Evolutionary conservation across 2,888 invertebrate genomes (phyloP).

Genomic region (Leptopterna dolabrata): DNA sequence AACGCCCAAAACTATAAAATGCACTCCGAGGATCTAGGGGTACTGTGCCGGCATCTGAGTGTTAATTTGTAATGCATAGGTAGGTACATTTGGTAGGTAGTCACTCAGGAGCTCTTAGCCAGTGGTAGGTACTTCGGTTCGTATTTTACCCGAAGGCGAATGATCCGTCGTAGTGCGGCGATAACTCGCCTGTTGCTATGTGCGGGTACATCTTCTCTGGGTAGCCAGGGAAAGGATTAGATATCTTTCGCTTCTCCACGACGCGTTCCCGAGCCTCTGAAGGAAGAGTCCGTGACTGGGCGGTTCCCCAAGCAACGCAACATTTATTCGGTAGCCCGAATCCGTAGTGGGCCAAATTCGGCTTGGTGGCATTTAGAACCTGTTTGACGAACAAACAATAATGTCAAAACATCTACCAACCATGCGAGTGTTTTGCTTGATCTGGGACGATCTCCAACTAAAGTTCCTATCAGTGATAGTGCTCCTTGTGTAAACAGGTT

Average conservation of each 20-base stretch:
- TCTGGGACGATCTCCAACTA: no score
- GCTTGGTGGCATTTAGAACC: background rate
- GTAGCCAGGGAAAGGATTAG: background rate
- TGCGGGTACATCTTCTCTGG: conserved; percentile 9
- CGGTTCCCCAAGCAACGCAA: conserved; percentile 15
- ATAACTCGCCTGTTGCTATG: background rate
- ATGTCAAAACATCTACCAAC: no score
- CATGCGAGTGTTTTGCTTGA: no score
- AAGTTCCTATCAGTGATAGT: no score
- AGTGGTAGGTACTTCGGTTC: no score
- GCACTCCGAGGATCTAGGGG: no score
- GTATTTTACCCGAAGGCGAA: background rate
- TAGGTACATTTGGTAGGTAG: no score
- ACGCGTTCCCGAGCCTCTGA: background rate
- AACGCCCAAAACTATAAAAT: no score
- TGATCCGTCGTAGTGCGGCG: conserved; percentile 7
- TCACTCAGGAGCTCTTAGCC: no score
- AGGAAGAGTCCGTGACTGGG: background rate
- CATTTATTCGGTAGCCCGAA: conserved; percentile 22
- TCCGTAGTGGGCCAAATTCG: conserved; percentile 6
- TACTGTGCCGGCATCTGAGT: no score
- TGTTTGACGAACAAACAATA: background rate
- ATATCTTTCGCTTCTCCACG: background rate
- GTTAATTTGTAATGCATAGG: no score
- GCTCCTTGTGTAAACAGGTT: no score